phyloP scores from a whole-genome alignment of 2,113 vertebrate genomes.

The Gymnobelideus leadbeateri region DNA sequence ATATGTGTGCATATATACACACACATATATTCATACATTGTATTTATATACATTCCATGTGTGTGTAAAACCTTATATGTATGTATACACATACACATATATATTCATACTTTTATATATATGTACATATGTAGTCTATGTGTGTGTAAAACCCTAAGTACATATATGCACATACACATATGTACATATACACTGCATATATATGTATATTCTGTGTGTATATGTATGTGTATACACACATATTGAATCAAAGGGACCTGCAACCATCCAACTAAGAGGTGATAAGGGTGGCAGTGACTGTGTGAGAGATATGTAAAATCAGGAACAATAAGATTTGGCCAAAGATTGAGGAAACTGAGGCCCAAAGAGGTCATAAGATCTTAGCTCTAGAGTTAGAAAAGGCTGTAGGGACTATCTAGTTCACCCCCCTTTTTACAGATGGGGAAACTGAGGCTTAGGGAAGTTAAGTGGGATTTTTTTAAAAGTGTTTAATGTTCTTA shows the following conservation, averaged over 20 bases:
- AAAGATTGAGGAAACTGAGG: background rate
- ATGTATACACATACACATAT: no score
- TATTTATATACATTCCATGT: no score
- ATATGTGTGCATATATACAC: no score
- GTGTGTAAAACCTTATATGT: background rate
- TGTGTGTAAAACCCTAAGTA: no score
- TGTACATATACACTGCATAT: no score
- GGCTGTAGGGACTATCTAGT: background rate
- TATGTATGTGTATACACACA: no score
- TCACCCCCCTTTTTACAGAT: background rate
- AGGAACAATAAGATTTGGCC: background rate
- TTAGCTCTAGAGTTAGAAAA: background rate
- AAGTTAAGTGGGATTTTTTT: background rate
- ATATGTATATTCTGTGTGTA: no score
- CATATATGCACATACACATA: no score
- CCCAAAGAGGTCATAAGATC: background rate
- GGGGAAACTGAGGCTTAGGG: background rate
- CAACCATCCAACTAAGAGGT: background rate
- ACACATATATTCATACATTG: no score
- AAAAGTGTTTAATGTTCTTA: background rate
- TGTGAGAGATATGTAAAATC: background rate
- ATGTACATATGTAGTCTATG: no score
- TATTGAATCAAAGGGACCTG: no score
- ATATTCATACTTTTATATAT: no score
- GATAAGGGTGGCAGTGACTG: background rate